These are phyloP conservation scores for Melitaea cinxia DNA, from an alignment of 1,140 invertebrate species.

Conservation along the genomic window DNA sequence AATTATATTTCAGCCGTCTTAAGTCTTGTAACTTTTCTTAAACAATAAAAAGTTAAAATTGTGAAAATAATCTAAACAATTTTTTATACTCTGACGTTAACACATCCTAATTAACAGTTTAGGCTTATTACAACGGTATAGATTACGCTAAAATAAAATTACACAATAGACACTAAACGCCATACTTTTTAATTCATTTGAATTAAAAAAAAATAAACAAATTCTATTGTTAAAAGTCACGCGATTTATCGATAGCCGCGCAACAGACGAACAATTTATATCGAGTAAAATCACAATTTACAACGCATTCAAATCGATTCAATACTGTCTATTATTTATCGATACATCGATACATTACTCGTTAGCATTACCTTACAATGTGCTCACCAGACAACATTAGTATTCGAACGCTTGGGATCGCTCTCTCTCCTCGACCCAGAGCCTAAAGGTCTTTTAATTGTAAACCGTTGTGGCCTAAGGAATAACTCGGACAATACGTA, in stretches of 20 bases:
- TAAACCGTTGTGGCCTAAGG: conserved; percentile 23
- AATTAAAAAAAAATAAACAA: too few species aligned
- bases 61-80: too few species aligned
- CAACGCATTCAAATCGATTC: conserved; percentile 13
- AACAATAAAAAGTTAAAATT: too few species aligned
- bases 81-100: too few species aligned
- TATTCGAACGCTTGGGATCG: conserved; percentile 1
- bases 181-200: too few species aligned
- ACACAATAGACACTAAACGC: too few species aligned
- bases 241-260: not conserved
- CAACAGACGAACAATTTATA: not conserved
- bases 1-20: too few species aligned
- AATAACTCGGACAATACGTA: conserved; percentile 26
- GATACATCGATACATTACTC: conserved; percentile 13
- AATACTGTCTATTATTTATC: conserved; percentile 8
- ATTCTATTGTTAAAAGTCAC: too few species aligned
- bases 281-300: conserved; percentile 4
- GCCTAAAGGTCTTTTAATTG: conserved; percentile 27
- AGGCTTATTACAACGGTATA: too few species aligned
- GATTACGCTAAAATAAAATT: too few species aligned
- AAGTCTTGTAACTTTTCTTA: too few species aligned
- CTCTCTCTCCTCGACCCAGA: conserved; percentile 20
- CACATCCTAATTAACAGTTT: too few species aligned
- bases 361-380: conserved; percentile 10
- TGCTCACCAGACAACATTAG: conserved; percentile 1